These are phyloP conservation scores for Lacanobia oleracea DNA, from an alignment of 2,888 invertebrate species.

Conservation along the genomic window DNA sequence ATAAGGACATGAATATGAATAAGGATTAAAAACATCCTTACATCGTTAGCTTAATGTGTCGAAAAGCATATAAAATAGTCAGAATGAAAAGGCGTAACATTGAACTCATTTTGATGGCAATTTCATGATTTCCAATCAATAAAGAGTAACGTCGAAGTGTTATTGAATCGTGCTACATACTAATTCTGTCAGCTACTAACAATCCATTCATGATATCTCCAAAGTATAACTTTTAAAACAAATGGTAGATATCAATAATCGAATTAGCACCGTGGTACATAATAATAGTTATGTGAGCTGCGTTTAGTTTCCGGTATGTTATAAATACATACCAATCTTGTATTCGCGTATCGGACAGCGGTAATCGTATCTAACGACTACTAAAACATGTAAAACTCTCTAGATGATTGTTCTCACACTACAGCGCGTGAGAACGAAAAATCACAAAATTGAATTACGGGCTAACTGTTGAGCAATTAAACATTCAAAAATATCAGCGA, in stretches of 20 bases:
- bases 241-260: slow-evolving; percentile 64
- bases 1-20: slow-evolving; percentile 46
- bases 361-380: slow-evolving; percentile 78
- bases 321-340: slow-evolving; percentile 73
- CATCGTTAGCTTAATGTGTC: slow-evolving; percentile 21
- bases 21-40: slow-evolving; percentile 20
- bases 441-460: slow-evolving; percentile 81
- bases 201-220: slow-evolving; percentile 45
- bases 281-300: slow-evolving; percentile 65
- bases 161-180: slow-evolving; percentile 32
- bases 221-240: slow-evolving; percentile 54
- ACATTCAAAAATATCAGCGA: slow-evolving; percentile 83
- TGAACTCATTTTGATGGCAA: slow-evolving; percentile 5
- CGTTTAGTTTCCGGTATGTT: slow-evolving; percentile 68
- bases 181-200: slow-evolving; percentile 48
- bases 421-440: slow-evolving; percentile 85
- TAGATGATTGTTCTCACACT: slow-evolving; percentile 84
- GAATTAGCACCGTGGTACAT: slow-evolving; percentile 66
- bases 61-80: slow-evolving; percentile 1
- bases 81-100: slow-evolving; percentile 4
- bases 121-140: slow-evolving; percentile 17
- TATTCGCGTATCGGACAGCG: slow-evolving; percentile 83
- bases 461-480: slow-evolving; percentile 87
- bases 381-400: slow-evolving; percentile 79
- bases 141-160: slow-evolving; percentile 25